These are phyloP conservation scores for Morpho deidamia DNA, from an alignment of 2,888 invertebrate genomes.

Conservation along the genomic window DNA sequence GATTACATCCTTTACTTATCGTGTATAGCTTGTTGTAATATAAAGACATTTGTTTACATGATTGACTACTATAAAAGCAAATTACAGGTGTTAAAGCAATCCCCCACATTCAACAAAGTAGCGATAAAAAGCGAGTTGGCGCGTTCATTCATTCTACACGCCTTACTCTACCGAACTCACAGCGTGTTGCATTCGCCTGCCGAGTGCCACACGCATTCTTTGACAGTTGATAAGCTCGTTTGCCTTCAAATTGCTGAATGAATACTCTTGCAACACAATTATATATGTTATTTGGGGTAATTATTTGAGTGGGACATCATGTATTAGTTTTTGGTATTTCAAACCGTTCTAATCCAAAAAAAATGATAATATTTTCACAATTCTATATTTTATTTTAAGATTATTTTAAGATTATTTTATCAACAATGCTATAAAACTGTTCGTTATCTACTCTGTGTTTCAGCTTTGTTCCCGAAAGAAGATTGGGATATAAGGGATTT, in stretches of 20 bases:
- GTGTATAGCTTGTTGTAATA: no score
- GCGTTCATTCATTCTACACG: conserved; percentile 36
- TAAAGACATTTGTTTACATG: conserved; percentile 10
- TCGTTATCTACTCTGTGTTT: no score
- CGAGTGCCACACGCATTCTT: conserved; percentile 55
- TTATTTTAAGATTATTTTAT: no score
- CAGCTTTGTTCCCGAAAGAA: no score
- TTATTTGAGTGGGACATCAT: no score
- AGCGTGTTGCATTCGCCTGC: conserved; percentile 20
- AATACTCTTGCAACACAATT: conserved; percentile 27
- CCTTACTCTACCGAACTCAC: conserved; percentile 22
- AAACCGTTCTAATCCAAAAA: no score
- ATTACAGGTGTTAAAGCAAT: conserved; percentile 63
- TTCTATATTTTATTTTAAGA: no score
- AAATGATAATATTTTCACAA: no score
- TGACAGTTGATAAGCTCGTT: conserved; percentile 53
- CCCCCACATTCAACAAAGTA: conserved; percentile 50
- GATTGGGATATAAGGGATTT: no score
- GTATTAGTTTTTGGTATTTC: no score
- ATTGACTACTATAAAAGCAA: conserved; percentile 38
- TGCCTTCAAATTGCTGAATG: conserved; percentile 40
- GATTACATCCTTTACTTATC: no score
- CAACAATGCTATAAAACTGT: no score
- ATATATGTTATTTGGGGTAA: conserved; percentile 9
- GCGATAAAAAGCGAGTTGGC: conserved; percentile 62